phyloP scores from a whole-genome alignment of 2,888 invertebrate genomes.

The Oscheius onirici region DNA sequence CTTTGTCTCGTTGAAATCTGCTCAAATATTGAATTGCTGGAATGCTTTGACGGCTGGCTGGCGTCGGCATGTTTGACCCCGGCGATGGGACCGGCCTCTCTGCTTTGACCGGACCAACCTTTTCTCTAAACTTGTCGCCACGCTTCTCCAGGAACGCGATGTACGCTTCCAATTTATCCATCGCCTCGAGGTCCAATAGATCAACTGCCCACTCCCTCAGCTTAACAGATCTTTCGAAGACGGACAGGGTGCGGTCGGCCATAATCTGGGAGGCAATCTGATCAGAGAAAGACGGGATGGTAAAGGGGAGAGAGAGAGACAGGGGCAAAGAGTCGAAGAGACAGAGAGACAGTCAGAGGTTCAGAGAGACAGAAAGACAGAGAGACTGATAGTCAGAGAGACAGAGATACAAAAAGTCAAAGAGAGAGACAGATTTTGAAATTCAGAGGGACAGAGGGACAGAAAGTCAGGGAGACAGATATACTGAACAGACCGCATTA shows the following conservation, averaged over 20 bases:
- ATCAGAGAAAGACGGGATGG: neutral
- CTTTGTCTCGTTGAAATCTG: slow-evolving; percentile 14
- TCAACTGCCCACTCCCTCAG: slow-evolving; percentile 30
- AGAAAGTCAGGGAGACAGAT: too few relatives aligned
- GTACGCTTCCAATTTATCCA: slow-evolving; percentile 12
- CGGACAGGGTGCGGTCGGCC: neutral
- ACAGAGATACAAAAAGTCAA: too few relatives aligned
- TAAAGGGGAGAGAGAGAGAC: too few relatives aligned
- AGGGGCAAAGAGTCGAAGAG: too few relatives aligned
- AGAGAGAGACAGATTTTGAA: too few relatives aligned
- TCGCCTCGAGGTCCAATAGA: slow-evolving; percentile 23
- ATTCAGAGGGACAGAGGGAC: too few relatives aligned
- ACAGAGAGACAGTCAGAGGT: too few relatives aligned
- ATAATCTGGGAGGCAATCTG: slow-evolving; percentile 16
- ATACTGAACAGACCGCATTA: slow-evolving; percentile 23
- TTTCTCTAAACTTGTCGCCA: slow-evolving; percentile 24
- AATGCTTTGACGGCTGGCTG: slow-evolving; percentile 2
- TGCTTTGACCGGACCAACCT: slow-evolving; percentile 27
- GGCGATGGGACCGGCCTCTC: neutral
- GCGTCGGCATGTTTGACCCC: slow-evolving; percentile 18
- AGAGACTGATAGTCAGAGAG: too few relatives aligned
- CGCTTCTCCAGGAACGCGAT: neutral
- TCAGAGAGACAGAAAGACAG: too few relatives aligned
- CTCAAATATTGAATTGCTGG: slow-evolving; percentile 21
- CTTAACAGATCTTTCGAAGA: slow-evolving; percentile 5